Evolutionary conservation across 2,888 invertebrate genomes (phyloP).

Genomic region (Troglohyphantes excavatus): DNA sequence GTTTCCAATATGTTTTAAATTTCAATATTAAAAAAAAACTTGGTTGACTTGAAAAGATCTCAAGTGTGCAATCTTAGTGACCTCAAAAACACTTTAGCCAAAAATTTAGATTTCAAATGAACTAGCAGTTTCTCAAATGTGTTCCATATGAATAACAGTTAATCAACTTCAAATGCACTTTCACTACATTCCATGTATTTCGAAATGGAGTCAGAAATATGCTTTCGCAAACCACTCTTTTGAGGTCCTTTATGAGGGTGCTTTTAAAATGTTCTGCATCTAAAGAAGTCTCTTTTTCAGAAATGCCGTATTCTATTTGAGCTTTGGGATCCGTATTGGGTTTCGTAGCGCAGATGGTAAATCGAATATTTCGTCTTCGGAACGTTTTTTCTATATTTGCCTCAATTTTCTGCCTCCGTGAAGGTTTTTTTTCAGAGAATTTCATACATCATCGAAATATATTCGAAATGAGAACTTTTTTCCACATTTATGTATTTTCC

Average conservation of each 20-base stretch:
- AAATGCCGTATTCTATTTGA: neutral
- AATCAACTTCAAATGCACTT: no score
- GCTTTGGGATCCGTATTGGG: neutral
- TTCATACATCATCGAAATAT: constrained; percentile 1
- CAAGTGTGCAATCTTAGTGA: no score
- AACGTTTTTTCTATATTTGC: neutral
- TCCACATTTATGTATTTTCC: neutral
- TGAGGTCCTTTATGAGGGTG: neutral
- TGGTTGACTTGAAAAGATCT: no score
- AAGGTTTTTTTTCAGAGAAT: neutral
- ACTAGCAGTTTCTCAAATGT: no score
- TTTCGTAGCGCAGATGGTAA: neutral
- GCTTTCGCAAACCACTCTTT: neutral
- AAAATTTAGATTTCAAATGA: no score
- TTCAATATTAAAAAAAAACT: no score
- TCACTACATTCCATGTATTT: no score
- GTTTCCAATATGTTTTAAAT: no score
- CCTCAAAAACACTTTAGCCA: no score
- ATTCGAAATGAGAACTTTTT: neutral
- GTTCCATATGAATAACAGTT: no score
- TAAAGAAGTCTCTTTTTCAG: neutral
- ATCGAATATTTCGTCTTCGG: neutral
- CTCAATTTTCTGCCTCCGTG: neutral
- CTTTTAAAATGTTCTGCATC: neutral
- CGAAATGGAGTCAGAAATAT: no score